These are phyloP conservation scores for Listronotus bonariensis DNA, from an alignment of 1,140 invertebrate species.

Conservation along the genomic window DNA sequence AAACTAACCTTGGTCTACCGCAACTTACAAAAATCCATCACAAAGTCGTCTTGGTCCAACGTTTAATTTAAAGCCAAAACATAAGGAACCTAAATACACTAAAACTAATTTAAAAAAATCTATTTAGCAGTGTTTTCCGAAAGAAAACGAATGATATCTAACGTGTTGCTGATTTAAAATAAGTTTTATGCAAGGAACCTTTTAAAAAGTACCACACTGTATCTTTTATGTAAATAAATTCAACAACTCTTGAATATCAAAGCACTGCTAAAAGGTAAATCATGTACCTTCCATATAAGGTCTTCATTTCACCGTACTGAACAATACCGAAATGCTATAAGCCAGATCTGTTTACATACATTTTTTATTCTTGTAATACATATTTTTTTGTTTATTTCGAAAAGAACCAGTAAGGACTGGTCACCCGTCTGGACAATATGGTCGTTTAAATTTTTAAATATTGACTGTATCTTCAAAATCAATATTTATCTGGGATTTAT, in stretches of 20 bases:
- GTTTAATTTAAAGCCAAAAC: no score
- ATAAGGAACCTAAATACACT: no score
- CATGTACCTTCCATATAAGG: slow-evolving; percentile 12
- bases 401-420: slow-evolving; percentile 2
- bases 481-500: slow-evolving; percentile 9
- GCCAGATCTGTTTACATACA: slow-evolving; percentile 16
- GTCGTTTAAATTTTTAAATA: slow-evolving; percentile 8
- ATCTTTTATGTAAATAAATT: no score
- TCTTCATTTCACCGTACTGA: slow-evolving; percentile 12
- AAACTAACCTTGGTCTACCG: no score
- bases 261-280: slow-evolving; percentile 14
- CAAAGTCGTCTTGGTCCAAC: no score
- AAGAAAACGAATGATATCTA: no score
- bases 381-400: not conserved
- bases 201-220: no score
- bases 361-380: slow-evolving; percentile 1
- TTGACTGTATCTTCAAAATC: not conserved
- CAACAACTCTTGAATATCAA: slow-evolving; percentile 9
- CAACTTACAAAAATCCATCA: no score
- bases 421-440: not conserved
- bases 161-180: no score
- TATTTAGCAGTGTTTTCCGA: no score
- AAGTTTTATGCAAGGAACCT: no score
- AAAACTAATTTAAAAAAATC: no score
- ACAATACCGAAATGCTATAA: slow-evolving; percentile 7